These are phyloP conservation scores for Acropora tenuis DNA, from an alignment of 64 coral and sea anemone species.

Conservation along the genomic window DNA sequence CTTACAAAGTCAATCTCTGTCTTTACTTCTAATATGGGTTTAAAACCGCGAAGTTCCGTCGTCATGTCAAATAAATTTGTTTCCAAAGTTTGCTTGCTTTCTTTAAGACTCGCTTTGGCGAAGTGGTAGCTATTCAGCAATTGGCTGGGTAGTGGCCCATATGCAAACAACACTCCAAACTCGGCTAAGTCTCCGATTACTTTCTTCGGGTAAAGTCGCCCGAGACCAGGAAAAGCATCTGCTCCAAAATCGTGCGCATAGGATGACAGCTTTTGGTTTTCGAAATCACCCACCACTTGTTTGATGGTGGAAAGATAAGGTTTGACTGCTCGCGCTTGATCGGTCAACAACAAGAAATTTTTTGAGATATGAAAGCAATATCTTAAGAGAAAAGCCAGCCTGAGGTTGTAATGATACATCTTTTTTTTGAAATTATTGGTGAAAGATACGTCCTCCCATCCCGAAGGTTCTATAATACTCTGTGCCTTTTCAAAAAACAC, in stretches of 20 bases:
- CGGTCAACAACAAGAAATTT: conserved; percentile 18
- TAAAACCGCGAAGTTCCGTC: neutral
- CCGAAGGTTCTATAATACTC: neutral
- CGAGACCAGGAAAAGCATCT: neutral
- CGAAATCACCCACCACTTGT: neutral
- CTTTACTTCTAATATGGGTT: neutral
- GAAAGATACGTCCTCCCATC: neutral
- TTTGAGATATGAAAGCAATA: conserved; percentile 49
- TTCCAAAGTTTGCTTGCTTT: neutral
- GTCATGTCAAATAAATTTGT: neutral
- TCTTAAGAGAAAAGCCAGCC: conserved; percentile 22
- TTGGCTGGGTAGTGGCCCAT: neutral
- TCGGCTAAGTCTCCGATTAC: conserved; percentile 14
- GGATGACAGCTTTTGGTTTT: neutral
- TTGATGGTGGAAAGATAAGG: conserved; percentile 38
- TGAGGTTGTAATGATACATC: conserved; percentile 6
- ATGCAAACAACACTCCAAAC: conserved; percentile 42
- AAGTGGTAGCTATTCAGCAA: neutral
- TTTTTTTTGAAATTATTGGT: conserved; percentile 16
- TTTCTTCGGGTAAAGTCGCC: neutral
- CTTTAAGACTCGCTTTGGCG: neutral
- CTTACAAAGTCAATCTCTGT: neutral
- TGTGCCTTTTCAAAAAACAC: neutral
- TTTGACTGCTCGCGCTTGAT: neutral
- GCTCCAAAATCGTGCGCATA: neutral